Base-by-base conservation (phyloP, 2,888 invertebrate species). In the Troilus luridus region DNA sequence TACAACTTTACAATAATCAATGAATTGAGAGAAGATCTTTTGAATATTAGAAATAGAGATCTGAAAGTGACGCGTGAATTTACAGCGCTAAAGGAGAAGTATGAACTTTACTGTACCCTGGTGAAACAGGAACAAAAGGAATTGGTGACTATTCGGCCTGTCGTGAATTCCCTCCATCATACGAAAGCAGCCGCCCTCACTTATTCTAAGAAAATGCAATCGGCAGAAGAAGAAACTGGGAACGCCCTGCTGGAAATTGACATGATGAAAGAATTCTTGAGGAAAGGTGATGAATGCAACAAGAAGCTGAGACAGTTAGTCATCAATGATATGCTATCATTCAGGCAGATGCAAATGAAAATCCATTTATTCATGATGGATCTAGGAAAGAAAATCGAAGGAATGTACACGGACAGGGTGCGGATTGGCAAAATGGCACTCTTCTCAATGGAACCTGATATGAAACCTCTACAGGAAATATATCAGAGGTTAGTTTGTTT, bases 1-100 rank as follows among this genome's bases (percentile, higher is more conserved):
- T 64, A 12, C 27, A 88, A 88, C 54, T 88, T 88, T 88, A 41
- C 88, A 41, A n/a, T 88, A 14, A 88, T 88, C 3, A 88, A 88
- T 64, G 64, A 88, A 62, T 24, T 88, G 17, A 88, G 88, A 41
- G 58, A 88, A 62, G 88, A 88, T 8, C 60, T 88, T 24, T 85
- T n/a, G n/a, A 11, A 56, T 41, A 85, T 85, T 3, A 85, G 14
- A 85, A 0, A 10, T 12, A 85, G 6, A 5, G 11, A 19, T 56
- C n/a, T 10, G 14, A 85, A 56, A n/a, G 56, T 85, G 41, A 85
- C 85, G 21, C 54, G 85, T n/a, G 85, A 85, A 56, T 85, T 58
- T 12, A 85, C 7, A 56, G 56, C 11, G n/a, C 12, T 85, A 7
- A 85, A 58, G n/a, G 56, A 58, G n/a, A 58, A 85, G n/a, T 85